Evolutionary conservation across 2,113 vertebrate species (phyloP), one percentile per base, ranked within the genome.

Genomic region (Motacilla tschutschensis): DNA sequence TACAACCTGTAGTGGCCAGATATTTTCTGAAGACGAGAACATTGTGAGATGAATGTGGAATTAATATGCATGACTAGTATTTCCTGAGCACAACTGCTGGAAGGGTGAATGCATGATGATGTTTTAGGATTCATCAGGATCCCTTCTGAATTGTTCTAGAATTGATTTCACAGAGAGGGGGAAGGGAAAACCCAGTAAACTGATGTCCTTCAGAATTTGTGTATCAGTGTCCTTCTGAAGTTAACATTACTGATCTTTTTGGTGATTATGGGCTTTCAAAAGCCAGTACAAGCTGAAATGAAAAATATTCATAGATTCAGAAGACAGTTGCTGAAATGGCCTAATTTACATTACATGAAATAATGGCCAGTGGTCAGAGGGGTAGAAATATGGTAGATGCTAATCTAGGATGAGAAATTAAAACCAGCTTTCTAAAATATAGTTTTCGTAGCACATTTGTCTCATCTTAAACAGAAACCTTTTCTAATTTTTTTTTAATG

Each of bases 381-480:
- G 31, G 24, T 59, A 73, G 46, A 88, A 86, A 85, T 79, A 24
- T 53, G 60, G 76, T 60, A 79, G 77, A 79, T 87, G 46, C 79
- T 91, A 88, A 87, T 31, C 24, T 41, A 81, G 48, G 31, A 59
- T 73, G 21, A 64, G n/a, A 57, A 80, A 82, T 73, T 46, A 78
- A 86, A 70, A 77, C 16, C 62, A 74, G 18, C 4, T 43, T 90
- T 87, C 85, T 14, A 47, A 69, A 75, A 69, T 65, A 38, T 3
- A 26, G 9, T 33, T 89, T 78, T 35, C 11, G 16, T 51, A 87
- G 75, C 36, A 28, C 35, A 78, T 36, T 72, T 73, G 16, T 87
- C 90, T 93, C 43, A n/a, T 93, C 70, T 60, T 71, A 88, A 91
- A 67, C 67, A 58, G 47, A 92, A 60, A 51, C 24, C 33, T 2